Evolutionary conservation across 1,140 invertebrate genomes (phyloP).

Genomic region (Drosophila rufa): DNA sequence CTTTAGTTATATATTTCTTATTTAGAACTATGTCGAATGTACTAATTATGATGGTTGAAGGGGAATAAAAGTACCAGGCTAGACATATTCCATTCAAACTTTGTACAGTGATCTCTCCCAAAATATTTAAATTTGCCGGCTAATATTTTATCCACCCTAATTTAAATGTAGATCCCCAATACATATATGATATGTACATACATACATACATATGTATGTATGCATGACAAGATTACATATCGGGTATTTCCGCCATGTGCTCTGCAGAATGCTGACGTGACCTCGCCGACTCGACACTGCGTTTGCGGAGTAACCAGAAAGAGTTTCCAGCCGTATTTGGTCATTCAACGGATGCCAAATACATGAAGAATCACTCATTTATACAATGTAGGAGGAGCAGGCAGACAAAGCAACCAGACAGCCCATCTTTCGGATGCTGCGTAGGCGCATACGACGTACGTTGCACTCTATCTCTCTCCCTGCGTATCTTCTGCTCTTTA

Average conservation of each 20-base stretch:
- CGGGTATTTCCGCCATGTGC: conserved; percentile 36
- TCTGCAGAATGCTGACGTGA: conserved; percentile 40
- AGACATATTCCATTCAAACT: not conserved
- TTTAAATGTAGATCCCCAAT: not conserved
- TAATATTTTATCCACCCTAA: not conserved
- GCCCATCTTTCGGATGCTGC: conserved; percentile 41
- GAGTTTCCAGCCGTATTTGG: conserved; percentile 20
- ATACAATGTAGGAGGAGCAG: not conserved
- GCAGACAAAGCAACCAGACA: conserved; percentile 26
- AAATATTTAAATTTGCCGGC: not conserved
- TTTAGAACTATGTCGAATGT: too few species aligned
- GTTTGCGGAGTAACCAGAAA: conserved; percentile 11
- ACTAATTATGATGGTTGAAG: too few species aligned
- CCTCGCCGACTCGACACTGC: not conserved
- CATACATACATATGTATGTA: conserved; percentile 3
- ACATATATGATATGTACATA: not conserved
- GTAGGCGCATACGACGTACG: conserved; percentile 46
- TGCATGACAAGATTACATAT: conserved; percentile 8
- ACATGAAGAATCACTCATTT: not conserved
- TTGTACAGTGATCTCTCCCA: not conserved
- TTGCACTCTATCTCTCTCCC: conserved; percentile 27
- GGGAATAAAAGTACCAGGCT: too few species aligned
- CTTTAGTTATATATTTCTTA: too few species aligned
- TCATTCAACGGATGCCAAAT: not conserved
- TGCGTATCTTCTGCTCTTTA: conserved; percentile 6